Conservation (phyloP, 2,888 invertebrate genomes). For the Abrostola tripartita region DNA sequence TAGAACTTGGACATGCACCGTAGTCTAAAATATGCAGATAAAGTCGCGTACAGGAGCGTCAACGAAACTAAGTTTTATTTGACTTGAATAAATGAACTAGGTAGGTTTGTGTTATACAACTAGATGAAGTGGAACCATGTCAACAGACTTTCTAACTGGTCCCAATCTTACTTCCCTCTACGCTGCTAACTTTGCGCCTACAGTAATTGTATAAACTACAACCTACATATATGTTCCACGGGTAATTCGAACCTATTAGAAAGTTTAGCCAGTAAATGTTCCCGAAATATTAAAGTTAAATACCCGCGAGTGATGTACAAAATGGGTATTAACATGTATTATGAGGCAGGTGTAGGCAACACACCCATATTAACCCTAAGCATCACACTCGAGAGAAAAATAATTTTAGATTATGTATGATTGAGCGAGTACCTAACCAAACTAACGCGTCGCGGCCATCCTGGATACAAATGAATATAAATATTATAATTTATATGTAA, state of each 20-base stretch:
- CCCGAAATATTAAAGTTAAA: slow-evolving; percentile 42
- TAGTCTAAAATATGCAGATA: slow-evolving; percentile 60
- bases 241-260: slow-evolving; percentile 19
- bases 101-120: slow-evolving; percentile 57
- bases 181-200: slow-evolving; percentile 30
- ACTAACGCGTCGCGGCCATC: slow-evolving; percentile 18
- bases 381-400: slow-evolving; percentile 48
- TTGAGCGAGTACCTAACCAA: slow-evolving; percentile 23
- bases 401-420: slow-evolving; percentile 43
- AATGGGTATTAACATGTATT: slow-evolving; percentile 42
- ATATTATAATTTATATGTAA: slow-evolving; percentile 49
- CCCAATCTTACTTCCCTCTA: slow-evolving; percentile 35
- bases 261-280: slow-evolving; percentile 34
- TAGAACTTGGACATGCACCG: slow-evolving; percentile 59
- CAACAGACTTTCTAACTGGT: slow-evolving; percentile 55
- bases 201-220: slow-evolving; percentile 22
- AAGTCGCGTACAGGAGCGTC: slow-evolving; percentile 61
- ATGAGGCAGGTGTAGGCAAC: slow-evolving; percentile 40
- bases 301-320: slow-evolving; percentile 24
- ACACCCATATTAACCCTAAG: slow-evolving; percentile 32
- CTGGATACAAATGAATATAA: slow-evolving; percentile 15
- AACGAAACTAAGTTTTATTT: slow-evolving; percentile 70
- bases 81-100: slow-evolving; percentile 65
- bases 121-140: slow-evolving; percentile 53
- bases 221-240: slow-evolving; percentile 9